phyloP scores from a whole-genome alignment of 2,113 vertebrate species.

The Petaurus breviceps region DNA sequence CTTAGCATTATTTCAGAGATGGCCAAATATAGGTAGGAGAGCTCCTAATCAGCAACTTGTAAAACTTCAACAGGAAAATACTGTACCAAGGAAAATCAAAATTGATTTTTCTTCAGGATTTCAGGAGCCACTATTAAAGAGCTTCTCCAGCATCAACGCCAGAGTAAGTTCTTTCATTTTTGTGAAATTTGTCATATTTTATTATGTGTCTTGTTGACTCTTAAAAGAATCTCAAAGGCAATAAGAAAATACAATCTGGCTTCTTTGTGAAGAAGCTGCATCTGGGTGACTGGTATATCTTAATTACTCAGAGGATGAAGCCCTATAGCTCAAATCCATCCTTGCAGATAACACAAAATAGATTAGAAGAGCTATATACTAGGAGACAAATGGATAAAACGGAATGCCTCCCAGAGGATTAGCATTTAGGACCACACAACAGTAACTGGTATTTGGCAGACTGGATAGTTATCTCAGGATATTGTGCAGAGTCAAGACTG shows the following conservation, averaged over 20 bases:
- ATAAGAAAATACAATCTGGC: slow-evolving; percentile 2
- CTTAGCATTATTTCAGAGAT: slow-evolving; percentile 17
- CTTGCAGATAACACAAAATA: slow-evolving; percentile 37
- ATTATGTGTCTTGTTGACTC: background rate
- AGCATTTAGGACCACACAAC: slow-evolving; percentile 33
- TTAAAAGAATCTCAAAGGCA: slow-evolving; percentile 36
- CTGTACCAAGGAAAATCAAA: background rate
- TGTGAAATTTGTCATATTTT: slow-evolving; percentile 40
- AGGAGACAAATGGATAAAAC: slow-evolving; percentile 24
- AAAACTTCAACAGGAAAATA: slow-evolving; percentile 32
- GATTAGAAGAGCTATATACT: slow-evolving; percentile 13
- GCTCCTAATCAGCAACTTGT: background rate
- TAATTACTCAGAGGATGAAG: slow-evolving; percentile 52
- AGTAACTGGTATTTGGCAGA: slow-evolving; percentile 58
- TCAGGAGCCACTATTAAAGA: background rate
- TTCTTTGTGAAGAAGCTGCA: slow-evolving; percentile 47
- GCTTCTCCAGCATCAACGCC: slow-evolving; percentile 37
- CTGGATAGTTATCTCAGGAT: slow-evolving; percentile 30
- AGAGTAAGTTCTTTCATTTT: background rate
- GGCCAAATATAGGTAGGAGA: background rate
- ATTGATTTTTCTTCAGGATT: slow-evolving; percentile 23
- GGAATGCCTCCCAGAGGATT: slow-evolving; percentile 14
- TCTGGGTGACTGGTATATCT: background rate
- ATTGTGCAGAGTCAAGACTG: background rate
- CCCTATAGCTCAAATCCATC: slow-evolving; percentile 32